Evolutionary conservation across 2,888 invertebrate genomes (phyloP).

Genomic region (Lasioglossum lativentre): DNA sequence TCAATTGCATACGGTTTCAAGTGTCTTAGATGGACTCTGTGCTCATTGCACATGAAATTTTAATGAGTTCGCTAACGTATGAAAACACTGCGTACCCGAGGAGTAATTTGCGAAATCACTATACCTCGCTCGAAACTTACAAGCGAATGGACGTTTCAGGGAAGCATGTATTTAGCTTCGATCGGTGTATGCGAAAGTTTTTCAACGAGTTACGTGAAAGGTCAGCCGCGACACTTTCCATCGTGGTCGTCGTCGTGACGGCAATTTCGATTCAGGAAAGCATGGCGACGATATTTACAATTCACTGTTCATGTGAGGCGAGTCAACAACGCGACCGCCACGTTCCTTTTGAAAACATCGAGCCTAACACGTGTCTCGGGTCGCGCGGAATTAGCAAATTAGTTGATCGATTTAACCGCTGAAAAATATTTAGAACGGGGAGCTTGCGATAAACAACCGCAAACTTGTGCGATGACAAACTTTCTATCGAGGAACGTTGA

Average conservation of each 20-base stretch:
- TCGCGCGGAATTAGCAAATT: conserved; percentile 15
- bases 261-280: conserved; percentile 21
- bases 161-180: conserved; percentile 19
- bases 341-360: conserved; percentile 5
- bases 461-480: neutral
- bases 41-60: neutral
- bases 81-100: neutral
- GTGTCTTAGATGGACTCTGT: neutral
- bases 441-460: neutral
- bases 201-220: conserved; percentile 41
- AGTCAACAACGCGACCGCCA: neutral
- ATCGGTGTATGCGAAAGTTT: conserved; percentile 12
- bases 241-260: neutral
- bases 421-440: neutral
- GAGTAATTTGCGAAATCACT: neutral
- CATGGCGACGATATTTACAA: conserved; percentile 1
- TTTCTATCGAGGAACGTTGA: neutral
- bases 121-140: neutral
- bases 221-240: conserved; percentile 12
- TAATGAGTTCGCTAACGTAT: neutral
- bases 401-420: neutral
- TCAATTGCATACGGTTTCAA: neutral
- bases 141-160: neutral
- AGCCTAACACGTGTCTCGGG: neutral
- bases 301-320: neutral